Evolutionary conservation across 2,797 vertebrate species (phyloP).

Genomic region (Menidia menidia): DNA sequence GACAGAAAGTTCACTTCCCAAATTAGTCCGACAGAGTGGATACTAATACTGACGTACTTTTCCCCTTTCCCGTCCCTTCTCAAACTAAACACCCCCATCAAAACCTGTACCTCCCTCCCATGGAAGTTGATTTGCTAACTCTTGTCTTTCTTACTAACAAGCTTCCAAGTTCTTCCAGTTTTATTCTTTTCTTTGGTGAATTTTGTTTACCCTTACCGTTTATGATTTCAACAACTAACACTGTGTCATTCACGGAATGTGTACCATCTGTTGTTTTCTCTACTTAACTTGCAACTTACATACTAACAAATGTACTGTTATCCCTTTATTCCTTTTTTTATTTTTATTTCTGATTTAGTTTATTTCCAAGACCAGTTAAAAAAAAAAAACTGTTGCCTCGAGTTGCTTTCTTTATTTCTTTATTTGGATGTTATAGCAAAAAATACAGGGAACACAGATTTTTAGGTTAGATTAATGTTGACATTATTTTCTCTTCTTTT

Average conservation of each 20-base stretch:
- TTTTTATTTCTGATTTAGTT: constrained; percentile 38
- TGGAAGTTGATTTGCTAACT: constrained; percentile 84
- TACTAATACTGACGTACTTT: constrained; percentile 63
- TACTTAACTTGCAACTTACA: constrained; percentile 86
- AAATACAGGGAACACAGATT: constrained; percentile 20
- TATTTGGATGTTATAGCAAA: constrained; percentile 75
- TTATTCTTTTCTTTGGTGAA: constrained; percentile 77
- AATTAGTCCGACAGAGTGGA: constrained; percentile 66
- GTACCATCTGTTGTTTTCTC: constrained; percentile 86
- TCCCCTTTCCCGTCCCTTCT: constrained; percentile 50
- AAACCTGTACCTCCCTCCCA: constrained; percentile 57
- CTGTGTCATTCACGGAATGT: constrained; percentile 92
- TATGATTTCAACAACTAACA: constrained; percentile 88
- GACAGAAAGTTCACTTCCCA: constrained; percentile 46
- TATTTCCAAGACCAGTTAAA: constrained; percentile 68
- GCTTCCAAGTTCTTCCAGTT: constrained; percentile 81
- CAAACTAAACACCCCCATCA: constrained; percentile 53
- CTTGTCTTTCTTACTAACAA: constrained; percentile 88
- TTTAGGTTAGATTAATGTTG: constrained; percentile 35
- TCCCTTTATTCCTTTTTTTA: constrained; percentile 67
- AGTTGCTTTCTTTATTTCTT: constrained; percentile 80
- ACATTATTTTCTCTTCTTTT: constrained; percentile 41
- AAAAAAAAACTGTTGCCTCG: constrained; percentile 49
- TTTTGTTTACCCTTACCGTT: constrained; percentile 75
- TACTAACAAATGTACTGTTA: constrained; percentile 88